Conservation (phyloP, 1,140 invertebrate species). For the Drosophila ananassae region DNA sequence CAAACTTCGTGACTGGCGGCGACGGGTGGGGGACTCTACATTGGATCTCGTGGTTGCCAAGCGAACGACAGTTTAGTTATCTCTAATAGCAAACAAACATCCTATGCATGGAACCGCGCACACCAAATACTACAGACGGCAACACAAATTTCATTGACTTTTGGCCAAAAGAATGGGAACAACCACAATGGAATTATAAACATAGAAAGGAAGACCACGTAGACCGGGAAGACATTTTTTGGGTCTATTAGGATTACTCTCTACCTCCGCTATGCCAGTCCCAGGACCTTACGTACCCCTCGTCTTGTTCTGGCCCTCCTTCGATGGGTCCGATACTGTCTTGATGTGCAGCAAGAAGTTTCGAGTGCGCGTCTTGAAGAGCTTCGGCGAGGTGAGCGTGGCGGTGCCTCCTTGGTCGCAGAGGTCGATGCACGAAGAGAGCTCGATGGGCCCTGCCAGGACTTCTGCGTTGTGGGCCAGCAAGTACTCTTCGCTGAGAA, state of each 20-base stretch:
- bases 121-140: neutral
- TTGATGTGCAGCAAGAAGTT: slow-evolving; percentile 94
- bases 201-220: no score
- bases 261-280: neutral
- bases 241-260: no score
- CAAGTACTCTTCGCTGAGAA: slow-evolving; percentile 91
- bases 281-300: slow-evolving; percentile 84
- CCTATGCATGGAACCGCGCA: neutral
- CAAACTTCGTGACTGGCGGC: slow-evolving; percentile 1
- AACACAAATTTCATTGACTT: neutral
- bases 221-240: no score
- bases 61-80: no score
- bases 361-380: slow-evolving; percentile 91
- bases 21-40: neutral
- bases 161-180: neutral
- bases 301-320: slow-evolving; percentile 85
- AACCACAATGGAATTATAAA: neutral
- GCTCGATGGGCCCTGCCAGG: slow-evolving; percentile 93
- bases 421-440: slow-evolving; percentile 92
- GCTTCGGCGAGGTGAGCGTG: slow-evolving; percentile 93
- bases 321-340: slow-evolving; percentile 88
- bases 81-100: neutral
- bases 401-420: slow-evolving; percentile 93
- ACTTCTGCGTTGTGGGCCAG: slow-evolving; percentile 94
- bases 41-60: neutral